Base-by-base conservation (phyloP, 2,888 invertebrate genomes). In the Brassicogethes aeneus region DNA sequence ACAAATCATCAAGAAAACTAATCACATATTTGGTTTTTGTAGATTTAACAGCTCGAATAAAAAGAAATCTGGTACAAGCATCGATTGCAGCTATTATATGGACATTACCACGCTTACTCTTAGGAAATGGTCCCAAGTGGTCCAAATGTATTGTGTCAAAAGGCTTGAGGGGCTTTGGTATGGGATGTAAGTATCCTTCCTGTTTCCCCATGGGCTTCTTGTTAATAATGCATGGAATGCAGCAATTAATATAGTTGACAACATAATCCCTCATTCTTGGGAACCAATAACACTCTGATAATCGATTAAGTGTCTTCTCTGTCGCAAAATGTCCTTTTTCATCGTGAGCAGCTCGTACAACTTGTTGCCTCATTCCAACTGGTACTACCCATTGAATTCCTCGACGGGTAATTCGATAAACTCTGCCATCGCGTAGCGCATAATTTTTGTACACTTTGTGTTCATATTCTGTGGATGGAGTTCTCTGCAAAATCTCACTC, bases 281-380 rank as follows among this genome's bases (percentile, higher is more conserved):
- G 42, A 54, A 54, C 51, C 50, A 54, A 36, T 52, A 51, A n/a
- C 50, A 49, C 17, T 55, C 52, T 3, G 47, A 40, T 14, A 66
- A 40, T 39, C 46, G 50, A 2, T 53, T 47, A 1, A 61, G 14
- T 1, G 60, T 64, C 37, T 62, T 64, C 2, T 60, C 57, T 2
- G 54, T 15, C 2, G 57, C 60, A 40, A 64, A 57, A 45, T 69
- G 64, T 10, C 64, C 62, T 13, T 55, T 45, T 10, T 64, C 61
- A 36, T 68, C 65, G 35, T 68, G 66, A 34, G 58, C 59, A 34
- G 50, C 46, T 3, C 30, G 40, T 3, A 40, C 32, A 3, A 44
- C 30, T 14, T 39, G 35, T 12, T 50, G 50, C 13, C 58, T 55
- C 13, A 62, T 49, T 36, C 57, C 53, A 45, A 47, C 43, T 1